Evolutionary conservation across 2,888 invertebrate species (phyloP).

Genomic region (Epinotia bilunana): DNA sequence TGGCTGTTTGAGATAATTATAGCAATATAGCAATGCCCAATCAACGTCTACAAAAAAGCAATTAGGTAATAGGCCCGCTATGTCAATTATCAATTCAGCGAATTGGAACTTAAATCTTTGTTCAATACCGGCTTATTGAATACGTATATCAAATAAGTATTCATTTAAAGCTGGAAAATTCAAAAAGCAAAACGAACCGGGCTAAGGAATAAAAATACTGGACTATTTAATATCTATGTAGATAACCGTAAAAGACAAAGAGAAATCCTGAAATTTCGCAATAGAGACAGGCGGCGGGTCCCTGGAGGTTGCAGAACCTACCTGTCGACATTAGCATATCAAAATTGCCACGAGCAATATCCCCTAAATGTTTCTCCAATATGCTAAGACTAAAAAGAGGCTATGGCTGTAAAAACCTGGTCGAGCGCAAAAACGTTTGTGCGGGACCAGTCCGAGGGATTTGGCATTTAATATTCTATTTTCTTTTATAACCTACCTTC

Average conservation of each 20-base stretch:
- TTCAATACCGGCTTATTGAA: slow-evolving; percentile 7
- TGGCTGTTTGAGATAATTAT: slow-evolving; percentile 6
- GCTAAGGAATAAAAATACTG: slow-evolving; percentile 31
- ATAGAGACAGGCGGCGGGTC: slow-evolving; percentile 48
- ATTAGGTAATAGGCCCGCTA: background rate
- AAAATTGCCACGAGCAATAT: slow-evolving; percentile 64
- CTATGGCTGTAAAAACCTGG: slow-evolving; percentile 34
- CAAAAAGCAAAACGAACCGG: background rate
- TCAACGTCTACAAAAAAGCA: background rate
- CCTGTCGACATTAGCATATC: slow-evolving; percentile 68
- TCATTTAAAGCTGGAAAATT: background rate
- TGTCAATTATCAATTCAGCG: background rate
- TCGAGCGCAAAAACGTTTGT: slow-evolving; percentile 32
- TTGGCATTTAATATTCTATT: slow-evolving; percentile 39
- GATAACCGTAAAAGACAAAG: slow-evolving; percentile 46
- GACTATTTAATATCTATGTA: slow-evolving; percentile 44
- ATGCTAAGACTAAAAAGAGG: slow-evolving; percentile 36
- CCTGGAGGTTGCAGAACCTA: slow-evolving; percentile 55
- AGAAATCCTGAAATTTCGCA: slow-evolving; percentile 49
- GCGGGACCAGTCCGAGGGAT: slow-evolving; percentile 16
- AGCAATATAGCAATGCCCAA: background rate
- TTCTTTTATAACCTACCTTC: slow-evolving; percentile 22
- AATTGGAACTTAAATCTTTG: background rate
- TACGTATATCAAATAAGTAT: slow-evolving; percentile 6
- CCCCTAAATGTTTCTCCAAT: slow-evolving; percentile 42